Evolutionary conservation across 1,140 invertebrate genomes (phyloP).

Genomic region (Diabrotica undecimpunctata): DNA sequence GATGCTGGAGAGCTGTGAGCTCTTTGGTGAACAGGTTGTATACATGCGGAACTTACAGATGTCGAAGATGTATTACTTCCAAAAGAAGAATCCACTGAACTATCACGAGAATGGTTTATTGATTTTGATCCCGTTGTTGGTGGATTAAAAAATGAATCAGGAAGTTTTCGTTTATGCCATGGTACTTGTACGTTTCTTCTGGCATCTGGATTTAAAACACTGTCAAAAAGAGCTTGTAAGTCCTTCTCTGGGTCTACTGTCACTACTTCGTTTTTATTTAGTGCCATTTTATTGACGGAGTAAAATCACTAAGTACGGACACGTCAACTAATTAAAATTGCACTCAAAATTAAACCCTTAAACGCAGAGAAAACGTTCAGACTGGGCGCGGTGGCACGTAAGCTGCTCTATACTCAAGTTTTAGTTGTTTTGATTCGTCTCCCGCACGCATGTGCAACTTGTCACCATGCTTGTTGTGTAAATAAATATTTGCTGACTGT

Average conservation of each 20-base stretch:
- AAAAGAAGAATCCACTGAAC: conserved; percentile 84
- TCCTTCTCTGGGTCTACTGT: conserved; percentile 90
- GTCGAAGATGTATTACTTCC: conserved; percentile 51
- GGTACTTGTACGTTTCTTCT: conserved; percentile 83
- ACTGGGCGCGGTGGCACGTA: too few relatives aligned
- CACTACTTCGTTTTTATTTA: conserved; percentile 68
- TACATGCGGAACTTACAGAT: conserved; percentile 48
- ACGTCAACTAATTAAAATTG: too few relatives aligned
- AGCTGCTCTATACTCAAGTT: too few relatives aligned
- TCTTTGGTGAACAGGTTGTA: conserved; percentile 73
- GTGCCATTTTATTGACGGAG: conserved; percentile 55
- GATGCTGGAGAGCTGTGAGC: conserved; percentile 94
- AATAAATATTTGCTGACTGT: too few relatives aligned
- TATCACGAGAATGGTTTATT: conserved; percentile 85
- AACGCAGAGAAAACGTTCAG: too few relatives aligned
- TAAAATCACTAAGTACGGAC: conserved; percentile 20
- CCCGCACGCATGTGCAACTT: too few relatives aligned
- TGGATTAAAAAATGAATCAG: conserved; percentile 94
- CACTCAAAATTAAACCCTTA: too few relatives aligned
- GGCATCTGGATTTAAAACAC: conserved; percentile 84
- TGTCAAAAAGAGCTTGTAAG: conserved; percentile 91
- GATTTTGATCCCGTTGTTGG: conserved; percentile 86
- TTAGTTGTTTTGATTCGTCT: too few relatives aligned
- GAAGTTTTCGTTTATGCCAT: conserved; percentile 90
- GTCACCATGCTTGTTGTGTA: too few relatives aligned